Evolutionary conservation across 2,888 invertebrate genomes (phyloP), one percentile per base, ranked within the genome.

Genomic region (Spialia ferax): DNA sequence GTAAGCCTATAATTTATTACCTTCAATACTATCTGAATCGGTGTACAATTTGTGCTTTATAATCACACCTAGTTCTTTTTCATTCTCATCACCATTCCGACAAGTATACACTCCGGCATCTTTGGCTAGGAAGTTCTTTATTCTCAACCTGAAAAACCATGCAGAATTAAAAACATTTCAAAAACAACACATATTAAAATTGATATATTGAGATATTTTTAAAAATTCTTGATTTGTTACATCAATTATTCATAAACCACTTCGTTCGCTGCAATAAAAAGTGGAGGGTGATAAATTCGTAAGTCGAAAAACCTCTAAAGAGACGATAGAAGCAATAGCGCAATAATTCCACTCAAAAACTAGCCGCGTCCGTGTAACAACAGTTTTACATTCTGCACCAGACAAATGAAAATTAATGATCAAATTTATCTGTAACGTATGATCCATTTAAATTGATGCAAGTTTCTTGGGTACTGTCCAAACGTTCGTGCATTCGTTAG

Each of bases 21-120:
- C 91, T 77, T 86, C 83, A 69, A 82, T 76, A 67, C 85, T 84
- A 52, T 81, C 79, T 62, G 74, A 75, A 42, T 80, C 75, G 18
- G 66, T 71, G 50, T 81, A 83, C 2, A 72, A 72, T 56, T 79
- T 87, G 20, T 82, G 77, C 69, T 84, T 86, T 68, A 92, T 82
- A 35, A 81, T 84, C 10, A 92, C 81, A 26, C 79, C 84, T 77
- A 88, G 76, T 68, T 84, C 83, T 67, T 78, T 85, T 59, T 75
- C 75, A 61, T 78, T 76, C 57, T 84, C 85, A 42, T 83, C 83
- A n/a, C 86, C 85, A 65, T 80, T 83, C 71, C 81, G 84, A 77
- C 94, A 94, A 1, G 89, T 80, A 74, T 94, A 95, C 11, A 86
- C 75, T 1, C 94, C 95, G 4, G 89, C 88, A 73, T 94, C 94